These are phyloP conservation scores for Promerops cafer DNA, from an alignment of 2,113 vertebrate species.

Conservation along the genomic window DNA sequence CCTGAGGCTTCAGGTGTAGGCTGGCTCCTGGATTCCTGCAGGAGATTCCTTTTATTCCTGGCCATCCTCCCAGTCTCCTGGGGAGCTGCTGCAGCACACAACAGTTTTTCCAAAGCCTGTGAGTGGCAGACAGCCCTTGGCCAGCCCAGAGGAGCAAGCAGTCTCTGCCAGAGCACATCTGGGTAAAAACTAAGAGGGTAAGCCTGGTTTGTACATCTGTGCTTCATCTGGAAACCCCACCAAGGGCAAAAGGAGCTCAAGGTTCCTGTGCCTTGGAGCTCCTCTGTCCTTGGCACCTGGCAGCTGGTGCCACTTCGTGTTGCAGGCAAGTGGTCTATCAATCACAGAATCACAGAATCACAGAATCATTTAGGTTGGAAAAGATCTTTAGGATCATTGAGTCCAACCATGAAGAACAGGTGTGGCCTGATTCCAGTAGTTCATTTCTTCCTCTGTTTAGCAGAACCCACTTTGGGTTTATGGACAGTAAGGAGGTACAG, in stretches of 20 bases:
- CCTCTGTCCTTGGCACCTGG: background rate
- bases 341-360: background rate
- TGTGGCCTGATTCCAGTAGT: background rate
- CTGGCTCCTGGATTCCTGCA: background rate
- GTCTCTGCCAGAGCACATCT: background rate
- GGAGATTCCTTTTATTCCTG: slow-evolving; percentile 14
- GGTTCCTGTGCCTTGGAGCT: background rate
- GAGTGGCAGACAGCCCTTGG: background rate
- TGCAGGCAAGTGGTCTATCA: background rate
- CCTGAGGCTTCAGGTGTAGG: background rate
- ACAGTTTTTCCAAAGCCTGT: background rate
- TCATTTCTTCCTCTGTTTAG: background rate
- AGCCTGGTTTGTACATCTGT: background rate
- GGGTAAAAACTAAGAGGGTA: background rate
- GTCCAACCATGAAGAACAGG: background rate
- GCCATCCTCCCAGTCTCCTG: background rate
- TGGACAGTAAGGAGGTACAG: background rate
- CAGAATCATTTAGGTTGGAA: background rate
- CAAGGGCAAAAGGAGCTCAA: background rate
- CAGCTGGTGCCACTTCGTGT: background rate
- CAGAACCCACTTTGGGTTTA: background rate
- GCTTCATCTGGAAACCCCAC: background rate
- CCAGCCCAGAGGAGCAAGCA: background rate
- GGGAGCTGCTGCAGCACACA: background rate
- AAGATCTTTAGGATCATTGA: background rate